Conservation (phyloP, 1,140 invertebrate species). For the Arion vulgaris region DNA sequence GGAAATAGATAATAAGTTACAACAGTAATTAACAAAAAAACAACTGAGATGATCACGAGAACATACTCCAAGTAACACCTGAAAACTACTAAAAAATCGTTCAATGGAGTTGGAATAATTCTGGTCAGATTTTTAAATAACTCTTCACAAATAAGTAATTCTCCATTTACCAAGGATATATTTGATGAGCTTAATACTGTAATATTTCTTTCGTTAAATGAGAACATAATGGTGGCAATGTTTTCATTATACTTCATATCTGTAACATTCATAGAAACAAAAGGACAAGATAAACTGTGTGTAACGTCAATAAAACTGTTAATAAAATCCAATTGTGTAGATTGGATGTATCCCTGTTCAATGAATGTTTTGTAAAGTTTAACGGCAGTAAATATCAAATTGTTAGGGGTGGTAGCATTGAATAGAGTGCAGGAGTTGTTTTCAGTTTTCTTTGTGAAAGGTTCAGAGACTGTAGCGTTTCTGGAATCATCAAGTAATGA, state of each 20-base stretch:
- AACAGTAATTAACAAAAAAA: neutral
- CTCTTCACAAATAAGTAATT: neutral
- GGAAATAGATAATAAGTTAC: slow-evolving; percentile 14
- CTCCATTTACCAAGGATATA: neutral
- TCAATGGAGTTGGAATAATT: neutral
- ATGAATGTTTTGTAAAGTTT: neutral
- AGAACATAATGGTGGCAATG: neutral
- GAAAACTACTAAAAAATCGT: neutral
- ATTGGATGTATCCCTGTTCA: too few species aligned
- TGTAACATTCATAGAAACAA: slow-evolving; percentile 3
- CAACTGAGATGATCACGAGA: neutral
- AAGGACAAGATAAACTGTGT: neutral
- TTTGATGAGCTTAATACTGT: neutral
- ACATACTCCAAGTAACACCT: neutral
- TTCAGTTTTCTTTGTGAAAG: neutral
- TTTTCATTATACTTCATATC: neutral
- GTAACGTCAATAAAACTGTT: neutral
- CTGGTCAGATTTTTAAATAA: slow-evolving; percentile 6
- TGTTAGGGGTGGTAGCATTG: neutral
- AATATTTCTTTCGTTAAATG: neutral
- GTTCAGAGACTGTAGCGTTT: neutral
- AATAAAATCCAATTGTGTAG: neutral
- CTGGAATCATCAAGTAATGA: neutral
- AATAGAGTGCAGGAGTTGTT: too few species aligned
- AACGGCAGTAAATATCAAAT: neutral